Evolutionary conservation across 2,113 vertebrate species (phyloP), one percentile per base, ranked within the genome.

Genomic region (Bungarus multicinctus): DNA sequence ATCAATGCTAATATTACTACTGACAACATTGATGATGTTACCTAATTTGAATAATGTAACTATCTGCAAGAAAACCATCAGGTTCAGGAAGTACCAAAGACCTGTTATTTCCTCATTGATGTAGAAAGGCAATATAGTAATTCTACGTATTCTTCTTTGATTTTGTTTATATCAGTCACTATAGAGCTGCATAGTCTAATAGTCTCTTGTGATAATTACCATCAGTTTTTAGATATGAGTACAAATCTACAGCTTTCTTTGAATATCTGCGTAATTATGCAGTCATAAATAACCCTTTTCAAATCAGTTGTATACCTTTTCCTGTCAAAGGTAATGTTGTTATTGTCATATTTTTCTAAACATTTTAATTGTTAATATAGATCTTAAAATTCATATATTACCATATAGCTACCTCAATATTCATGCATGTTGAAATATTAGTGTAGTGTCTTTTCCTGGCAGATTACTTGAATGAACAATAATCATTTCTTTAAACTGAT

Each of bases 301-400:
- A 39, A 1, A 89, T 91, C 12, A 89, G 64, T 85, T 60, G 1
- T 4, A 85, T 25, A 94, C 55, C 45, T 54, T 93, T 94, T 95
- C 11, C 4, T 91, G 90, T 94, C 53, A 69, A 88, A 45, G 2
- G 52, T 12, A 54, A 91, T 57, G 60, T 43, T 50, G 54, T 20
- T 69, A 94, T 60, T 25, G 87, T 87, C 18, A 69, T 57, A 39
- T 23, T 55, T 64, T 92, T 94, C 92, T 0, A 90, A 88, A 54
- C 14, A 50, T 90, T 60, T 92, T 9, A 1, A 85, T 93, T 95
- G 92, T 93, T 89, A 10, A 53, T 86, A 0, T 91, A 93, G 58
- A 92, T 34, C 3, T 8, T 22, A 86, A 53, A 86, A 87, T 30
- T 94, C 50, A 69, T 86, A 25, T 55, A n/a, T 88, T 39, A 34